Percentiles rank a stretch among this genome's conserved stretches.
Conservation (phyloP, 2,113 vertebrate genomes). For the Dasyornis broadbenti region DNA sequence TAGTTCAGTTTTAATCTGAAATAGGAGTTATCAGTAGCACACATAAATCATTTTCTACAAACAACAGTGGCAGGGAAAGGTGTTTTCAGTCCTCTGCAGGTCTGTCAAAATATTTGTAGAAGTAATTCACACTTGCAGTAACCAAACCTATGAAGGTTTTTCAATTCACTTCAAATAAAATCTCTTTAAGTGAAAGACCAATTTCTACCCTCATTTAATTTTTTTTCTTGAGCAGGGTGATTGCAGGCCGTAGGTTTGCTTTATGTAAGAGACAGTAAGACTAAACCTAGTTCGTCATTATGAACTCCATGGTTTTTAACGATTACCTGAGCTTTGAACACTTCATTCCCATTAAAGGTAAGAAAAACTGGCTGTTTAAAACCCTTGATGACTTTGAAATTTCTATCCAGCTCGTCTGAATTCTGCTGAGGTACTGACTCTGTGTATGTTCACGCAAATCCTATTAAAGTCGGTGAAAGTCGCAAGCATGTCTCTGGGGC, state of each 20-base stretch:
- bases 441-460: background rate
- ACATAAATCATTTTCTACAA: conserved; percentile 14
- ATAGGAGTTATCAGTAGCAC: background rate
- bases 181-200: background rate
- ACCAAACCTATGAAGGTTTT: background rate
- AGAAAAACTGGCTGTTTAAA: background rate
- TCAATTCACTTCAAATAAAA: background rate
- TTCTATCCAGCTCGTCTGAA: background rate
- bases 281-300: background rate
- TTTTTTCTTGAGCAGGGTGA: background rate
- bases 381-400: background rate
- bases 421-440: background rate
- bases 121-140: background rate
- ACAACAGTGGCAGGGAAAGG: background rate
- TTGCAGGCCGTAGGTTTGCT: background rate
- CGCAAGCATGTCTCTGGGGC: conserved; percentile 13
- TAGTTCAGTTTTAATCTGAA: background rate
- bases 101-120: conserved; percentile 37
- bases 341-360: background rate
- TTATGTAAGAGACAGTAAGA: background rate
- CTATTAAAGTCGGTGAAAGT: conserved; percentile 30
- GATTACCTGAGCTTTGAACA: background rate
- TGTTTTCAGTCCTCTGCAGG: background rate
- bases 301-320: background rate
- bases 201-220: background rate